phyloP scores from a whole-genome alignment of 2,113 vertebrate genomes.

The Gymnorhina tibicen region DNA sequence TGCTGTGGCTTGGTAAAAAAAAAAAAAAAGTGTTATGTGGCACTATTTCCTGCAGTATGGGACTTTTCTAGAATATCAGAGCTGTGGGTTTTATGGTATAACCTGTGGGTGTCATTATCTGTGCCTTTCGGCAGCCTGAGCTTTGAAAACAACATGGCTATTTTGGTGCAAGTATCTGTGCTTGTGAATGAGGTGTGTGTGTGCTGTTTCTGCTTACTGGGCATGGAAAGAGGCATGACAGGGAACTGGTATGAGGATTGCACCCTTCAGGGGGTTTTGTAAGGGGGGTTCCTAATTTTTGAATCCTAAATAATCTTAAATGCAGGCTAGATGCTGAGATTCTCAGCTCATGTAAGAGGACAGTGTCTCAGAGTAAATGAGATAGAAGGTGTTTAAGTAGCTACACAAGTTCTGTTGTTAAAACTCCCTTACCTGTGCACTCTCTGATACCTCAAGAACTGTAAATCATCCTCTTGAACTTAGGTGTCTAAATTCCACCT shows the following conservation, averaged over 20 bases:
- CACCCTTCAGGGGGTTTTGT: background rate
- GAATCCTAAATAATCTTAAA: background rate
- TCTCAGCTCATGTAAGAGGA: background rate
- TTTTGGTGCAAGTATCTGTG: background rate
- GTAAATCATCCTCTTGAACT: background rate
- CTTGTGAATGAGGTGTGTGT: background rate
- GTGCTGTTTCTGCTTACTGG: background rate
- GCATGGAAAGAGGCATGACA: background rate
- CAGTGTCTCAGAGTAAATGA: background rate
- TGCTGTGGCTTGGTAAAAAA: background rate
- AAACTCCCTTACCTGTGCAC: background rate
- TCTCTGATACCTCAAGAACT: background rate
- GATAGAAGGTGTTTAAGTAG: background rate
- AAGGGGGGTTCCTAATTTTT: background rate
- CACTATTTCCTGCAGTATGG: background rate
- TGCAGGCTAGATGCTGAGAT: background rate
- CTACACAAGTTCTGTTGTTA: background rate
- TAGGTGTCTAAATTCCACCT: background rate
- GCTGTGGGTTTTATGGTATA: background rate
- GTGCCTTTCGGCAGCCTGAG: background rate
- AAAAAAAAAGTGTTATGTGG: background rate
- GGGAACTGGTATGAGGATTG: background rate
- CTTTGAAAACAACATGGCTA: background rate
- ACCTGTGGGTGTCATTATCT: background rate
- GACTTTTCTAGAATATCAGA: background rate